Conservation (phyloP, 2,888 invertebrate genomes). For the Drosophila setosimentum region DNA sequence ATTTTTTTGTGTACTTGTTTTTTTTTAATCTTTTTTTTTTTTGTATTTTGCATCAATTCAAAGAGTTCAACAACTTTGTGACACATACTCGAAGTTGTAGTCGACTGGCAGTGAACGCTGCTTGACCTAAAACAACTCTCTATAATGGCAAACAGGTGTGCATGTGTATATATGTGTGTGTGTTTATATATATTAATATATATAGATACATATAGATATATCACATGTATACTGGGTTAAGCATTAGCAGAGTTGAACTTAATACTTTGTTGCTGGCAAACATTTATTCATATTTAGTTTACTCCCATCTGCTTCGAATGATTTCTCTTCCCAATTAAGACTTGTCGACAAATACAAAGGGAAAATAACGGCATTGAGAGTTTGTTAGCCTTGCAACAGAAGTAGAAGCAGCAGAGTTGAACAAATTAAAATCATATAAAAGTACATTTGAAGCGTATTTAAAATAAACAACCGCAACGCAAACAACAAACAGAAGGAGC, state of each 20-base stretch:
- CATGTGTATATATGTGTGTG: neutral
- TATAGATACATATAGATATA: neutral
- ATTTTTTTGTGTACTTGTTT: neutral
- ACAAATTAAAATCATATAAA: constrained; percentile 78
- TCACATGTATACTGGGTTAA: neutral
- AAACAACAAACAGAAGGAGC: constrained; percentile 7
- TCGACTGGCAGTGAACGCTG: constrained; percentile 45
- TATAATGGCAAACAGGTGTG: neutral
- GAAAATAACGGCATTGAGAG: neutral
- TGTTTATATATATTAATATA: neutral
- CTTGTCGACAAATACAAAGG: constrained; percentile 19
- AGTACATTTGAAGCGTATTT: constrained; percentile 79
- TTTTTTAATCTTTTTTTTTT: neutral
- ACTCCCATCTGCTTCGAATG: constrained; percentile 13
- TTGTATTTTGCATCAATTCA: constrained; percentile 34
- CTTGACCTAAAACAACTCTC: constrained; percentile 38
- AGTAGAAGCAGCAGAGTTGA: constrained; percentile 32
- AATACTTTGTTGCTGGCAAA: constrained; percentile 1
- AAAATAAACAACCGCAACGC: constrained; percentile 54
- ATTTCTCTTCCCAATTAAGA: constrained; percentile 60
- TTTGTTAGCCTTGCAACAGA: neutral
- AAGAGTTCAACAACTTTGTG: constrained; percentile 71
- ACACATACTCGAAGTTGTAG: constrained; percentile 48
- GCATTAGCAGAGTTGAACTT: neutral
- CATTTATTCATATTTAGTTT: neutral